Percentiles rank a stretch among this genome's conserved stretches.
Evolutionary conservation across 2,888 invertebrate genomes (phyloP).

Genomic region (Ctenicera cuprea): DNA sequence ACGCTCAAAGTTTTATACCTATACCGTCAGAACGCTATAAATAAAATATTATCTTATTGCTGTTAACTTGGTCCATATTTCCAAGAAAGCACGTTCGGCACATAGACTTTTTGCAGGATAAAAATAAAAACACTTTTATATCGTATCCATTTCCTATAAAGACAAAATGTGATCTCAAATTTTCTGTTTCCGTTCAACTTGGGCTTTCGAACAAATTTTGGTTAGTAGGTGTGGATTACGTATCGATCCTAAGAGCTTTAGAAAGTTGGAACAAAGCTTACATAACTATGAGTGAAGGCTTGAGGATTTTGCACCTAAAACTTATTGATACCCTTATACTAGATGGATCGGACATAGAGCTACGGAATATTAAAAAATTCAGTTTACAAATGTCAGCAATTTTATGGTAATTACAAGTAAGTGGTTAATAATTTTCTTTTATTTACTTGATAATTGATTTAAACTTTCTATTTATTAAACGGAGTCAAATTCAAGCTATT

Average conservation of each 20-base stretch:
- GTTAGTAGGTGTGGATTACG: slow-evolving; percentile 8
- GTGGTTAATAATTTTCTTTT: no score
- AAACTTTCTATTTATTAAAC: no score
- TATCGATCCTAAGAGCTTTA: slow-evolving; percentile 9
- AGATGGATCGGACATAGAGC: no score
- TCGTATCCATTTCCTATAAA: slow-evolving; percentile 8
- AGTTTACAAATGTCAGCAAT: no score
- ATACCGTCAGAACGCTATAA: background rate
- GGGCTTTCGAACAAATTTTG: background rate
- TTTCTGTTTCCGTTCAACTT: slow-evolving; percentile 1
- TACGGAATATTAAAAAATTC: no score
- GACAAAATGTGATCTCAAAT: slow-evolving; percentile 2
- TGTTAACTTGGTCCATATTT: background rate
- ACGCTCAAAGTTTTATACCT: background rate
- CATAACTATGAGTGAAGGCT: slow-evolving; percentile 3
- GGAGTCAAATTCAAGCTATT: no score
- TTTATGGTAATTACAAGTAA: no score
- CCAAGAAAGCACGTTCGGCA: slow-evolving; percentile 6
- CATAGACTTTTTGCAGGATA: slow-evolving; percentile 2
- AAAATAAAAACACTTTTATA: slow-evolving; percentile 9
- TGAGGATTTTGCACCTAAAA: background rate
- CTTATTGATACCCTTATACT: background rate
- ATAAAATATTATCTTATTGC: background rate
- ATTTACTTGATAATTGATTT: no score
- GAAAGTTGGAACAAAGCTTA: slow-evolving; percentile 12